Evolutionary conservation across 2,113 vertebrate species (phyloP).

Genomic region (Mystacornis crossleyi): DNA sequence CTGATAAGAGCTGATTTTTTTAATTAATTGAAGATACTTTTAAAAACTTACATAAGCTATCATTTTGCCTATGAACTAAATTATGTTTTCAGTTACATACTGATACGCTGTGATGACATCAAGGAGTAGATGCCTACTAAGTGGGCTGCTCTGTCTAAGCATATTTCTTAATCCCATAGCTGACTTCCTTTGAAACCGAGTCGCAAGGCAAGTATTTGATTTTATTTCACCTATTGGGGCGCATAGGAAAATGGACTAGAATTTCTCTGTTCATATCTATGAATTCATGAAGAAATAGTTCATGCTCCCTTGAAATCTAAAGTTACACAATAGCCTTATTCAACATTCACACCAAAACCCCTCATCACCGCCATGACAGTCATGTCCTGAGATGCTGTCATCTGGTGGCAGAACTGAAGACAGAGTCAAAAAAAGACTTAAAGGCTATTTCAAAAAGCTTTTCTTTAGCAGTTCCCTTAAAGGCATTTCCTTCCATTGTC

Average conservation of each 20-base stretch:
- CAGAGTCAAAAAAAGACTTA: neutral
- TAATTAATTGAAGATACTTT: neutral
- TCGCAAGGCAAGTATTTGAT: neutral
- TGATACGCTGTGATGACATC: neutral
- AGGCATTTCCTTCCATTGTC: constrained; percentile 56
- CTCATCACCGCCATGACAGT: neutral
- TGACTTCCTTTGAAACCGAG: neutral
- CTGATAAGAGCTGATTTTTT: neutral
- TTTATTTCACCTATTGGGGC: neutral
- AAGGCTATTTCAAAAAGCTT: constrained; percentile 35
- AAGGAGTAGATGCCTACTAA: neutral
- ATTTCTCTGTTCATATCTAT: neutral
- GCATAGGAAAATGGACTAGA: neutral
- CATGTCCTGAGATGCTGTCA: neutral
- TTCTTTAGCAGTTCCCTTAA: neutral
- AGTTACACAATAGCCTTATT: neutral
- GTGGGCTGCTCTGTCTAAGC: neutral
- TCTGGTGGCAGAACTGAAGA: neutral
- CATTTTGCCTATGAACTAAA: neutral
- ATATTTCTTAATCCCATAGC: neutral
- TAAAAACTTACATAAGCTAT: neutral
- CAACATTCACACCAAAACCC: neutral
- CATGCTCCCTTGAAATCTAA: neutral
- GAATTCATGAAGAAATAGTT: neutral
- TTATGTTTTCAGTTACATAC: neutral